A percentile compares a stretch with the other conserved stretches of the same genome.
These are phyloP conservation scores for Synanthedon formicaeformis DNA, from an alignment of 2,888 invertebrate genomes.

Conservation along the genomic window DNA sequence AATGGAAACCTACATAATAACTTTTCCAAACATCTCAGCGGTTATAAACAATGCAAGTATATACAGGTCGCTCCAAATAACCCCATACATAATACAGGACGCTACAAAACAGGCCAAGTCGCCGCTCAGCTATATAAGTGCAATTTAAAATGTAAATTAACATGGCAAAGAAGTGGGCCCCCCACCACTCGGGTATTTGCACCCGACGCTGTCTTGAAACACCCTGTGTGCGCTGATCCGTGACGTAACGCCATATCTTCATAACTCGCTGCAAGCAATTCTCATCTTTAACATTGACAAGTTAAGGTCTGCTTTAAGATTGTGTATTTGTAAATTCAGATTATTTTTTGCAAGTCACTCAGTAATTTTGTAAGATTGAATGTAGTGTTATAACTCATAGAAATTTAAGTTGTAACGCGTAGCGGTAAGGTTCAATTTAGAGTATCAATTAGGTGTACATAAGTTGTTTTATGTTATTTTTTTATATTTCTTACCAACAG, in stretches of 20 bases:
- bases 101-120: constrained; percentile 57
- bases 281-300: too few species aligned
- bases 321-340: too few species aligned
- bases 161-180: constrained; percentile 64
- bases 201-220: constrained; percentile 52
- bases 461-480: constrained; percentile 37
- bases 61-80: constrained; percentile 21
- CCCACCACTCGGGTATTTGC: constrained; percentile 40
- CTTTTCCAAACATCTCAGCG: constrained; percentile 8
- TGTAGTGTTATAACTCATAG: too few species aligned
- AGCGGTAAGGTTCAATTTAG: constrained; percentile 20
- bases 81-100: constrained; percentile 28
- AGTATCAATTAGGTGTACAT: constrained; percentile 16
- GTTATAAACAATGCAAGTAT: constrained; percentile 11
- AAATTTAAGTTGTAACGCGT: too few species aligned
- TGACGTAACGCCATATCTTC: too few species aligned
- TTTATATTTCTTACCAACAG: constrained; percentile 51
- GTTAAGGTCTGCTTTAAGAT: neutral
- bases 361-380: neutral
- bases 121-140: constrained; percentile 67
- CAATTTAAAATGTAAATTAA: constrained; percentile 73
- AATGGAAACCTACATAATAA: constrained; percentile 7
- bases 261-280: too few species aligned
- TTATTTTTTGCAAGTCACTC: neutral
- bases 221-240: constrained; percentile 19